Evolutionary conservation across 2,797 vertebrate genomes (phyloP), one percentile per base, ranked within the genome.

Genomic region (Gymnothorax reevesii): DNA sequence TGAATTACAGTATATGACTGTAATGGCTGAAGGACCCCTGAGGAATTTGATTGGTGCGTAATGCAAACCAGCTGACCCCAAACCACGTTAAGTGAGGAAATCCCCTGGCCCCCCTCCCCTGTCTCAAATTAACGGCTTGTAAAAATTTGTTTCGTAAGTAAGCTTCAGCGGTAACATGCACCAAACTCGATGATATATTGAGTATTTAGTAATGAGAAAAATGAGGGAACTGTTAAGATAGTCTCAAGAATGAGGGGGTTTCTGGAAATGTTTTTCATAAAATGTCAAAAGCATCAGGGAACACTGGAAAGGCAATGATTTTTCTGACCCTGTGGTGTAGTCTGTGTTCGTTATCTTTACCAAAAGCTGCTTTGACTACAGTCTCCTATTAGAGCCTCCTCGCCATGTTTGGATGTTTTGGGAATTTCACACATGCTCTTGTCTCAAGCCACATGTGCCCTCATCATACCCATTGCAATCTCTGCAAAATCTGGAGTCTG

Each of bases 401-500:
- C 8, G 22, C 75, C 9, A 20, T 52, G 75, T 79, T 52, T 54
- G 49, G 75, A 7, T 79, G 52, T 52, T 79, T 52, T 54, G 15
- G 9, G 49, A 1, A 4, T 54, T 20, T 52, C 75, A 7, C 22
- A 7, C 71, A 42, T 13, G 0, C 33, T 17, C 27, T 33, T 33
- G 4, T 42, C 12, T 42, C 71, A 13, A 33, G 4, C 71, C 71
- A 42, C 49, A 79, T 20, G 1, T 54, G 75, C 49, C 75, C 49
- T 79, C 49, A 54, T 79, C 49, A 20, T 49, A 49, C 75, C 49
- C 15, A 17, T 33, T 75, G 71, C 4, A 79, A 54, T 20, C 49
- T 49, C 75, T 2, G n/a, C 75, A 55, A 79, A 79, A 79, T 54
- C 75, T 79, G 75, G 49, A 77, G 73, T 15, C 22, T 71, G 66